A percentile compares a stretch with the other conserved stretches of the same genome.
These are phyloP conservation scores for Poicephalus gulielmi DNA, from an alignment of 2,113 vertebrate species.

Conservation along the genomic window DNA sequence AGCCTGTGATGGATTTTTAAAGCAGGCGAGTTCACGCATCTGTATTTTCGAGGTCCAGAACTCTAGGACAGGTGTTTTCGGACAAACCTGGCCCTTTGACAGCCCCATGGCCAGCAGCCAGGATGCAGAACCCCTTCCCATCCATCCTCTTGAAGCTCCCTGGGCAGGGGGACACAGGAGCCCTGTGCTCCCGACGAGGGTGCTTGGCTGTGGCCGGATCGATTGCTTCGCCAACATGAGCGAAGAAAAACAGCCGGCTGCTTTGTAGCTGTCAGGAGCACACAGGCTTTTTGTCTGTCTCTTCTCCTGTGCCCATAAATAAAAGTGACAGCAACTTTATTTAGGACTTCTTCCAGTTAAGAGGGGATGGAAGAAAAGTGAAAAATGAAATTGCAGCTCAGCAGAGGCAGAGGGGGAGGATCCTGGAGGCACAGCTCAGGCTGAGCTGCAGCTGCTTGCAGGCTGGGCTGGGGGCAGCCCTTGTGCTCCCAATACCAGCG, in stretches of 20 bases:
- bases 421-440: background rate
- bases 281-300: constrained; percentile 23
- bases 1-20: constrained; percentile 50
- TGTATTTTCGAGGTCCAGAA: background rate
- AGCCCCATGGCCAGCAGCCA: background rate
- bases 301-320: constrained; percentile 25
- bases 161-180: background rate
- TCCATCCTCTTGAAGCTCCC: background rate
- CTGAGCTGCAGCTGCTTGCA: background rate
- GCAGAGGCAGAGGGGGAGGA: background rate
- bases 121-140: background rate
- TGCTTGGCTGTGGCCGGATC: background rate
- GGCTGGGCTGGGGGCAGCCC: background rate
- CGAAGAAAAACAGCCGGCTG: background rate
- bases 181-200: fast-evolving
- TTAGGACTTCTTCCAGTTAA: constrained; percentile 59
- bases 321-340: constrained; percentile 62
- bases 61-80: constrained; percentile 16
- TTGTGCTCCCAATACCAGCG: background rate
- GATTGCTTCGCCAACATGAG: background rate
- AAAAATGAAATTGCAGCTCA: constrained; percentile 13
- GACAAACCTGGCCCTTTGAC: background rate
- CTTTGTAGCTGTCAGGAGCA: constrained; percentile 50
- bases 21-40: background rate
- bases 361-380: constrained; percentile 8